Evolutionary conservation across 2,113 vertebrate genomes (phyloP).

Genomic region (Nycticorax nycticorax): DNA sequence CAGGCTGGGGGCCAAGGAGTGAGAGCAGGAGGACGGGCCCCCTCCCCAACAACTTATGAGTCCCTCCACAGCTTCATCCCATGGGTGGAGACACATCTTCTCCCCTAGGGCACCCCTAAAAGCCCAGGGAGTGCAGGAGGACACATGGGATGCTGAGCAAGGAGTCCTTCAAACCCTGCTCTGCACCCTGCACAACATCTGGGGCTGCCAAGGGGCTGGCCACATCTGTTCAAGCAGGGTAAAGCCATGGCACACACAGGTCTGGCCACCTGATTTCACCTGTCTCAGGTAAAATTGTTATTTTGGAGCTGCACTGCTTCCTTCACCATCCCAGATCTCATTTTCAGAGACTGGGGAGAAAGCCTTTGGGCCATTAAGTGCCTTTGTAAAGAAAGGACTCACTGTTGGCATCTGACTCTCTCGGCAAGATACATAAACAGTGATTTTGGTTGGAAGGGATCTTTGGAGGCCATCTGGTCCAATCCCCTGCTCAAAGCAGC

Average conservation of each 20-base stretch:
- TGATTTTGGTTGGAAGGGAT: background rate
- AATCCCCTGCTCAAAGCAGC: background rate
- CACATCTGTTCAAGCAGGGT: background rate
- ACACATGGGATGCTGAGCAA: fast-evolving
- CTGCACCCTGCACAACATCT: background rate
- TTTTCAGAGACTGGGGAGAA: background rate
- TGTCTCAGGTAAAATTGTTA: background rate
- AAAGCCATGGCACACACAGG: fast-evolving
- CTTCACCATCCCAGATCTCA: background rate
- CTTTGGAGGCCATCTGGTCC: constrained; percentile 5
- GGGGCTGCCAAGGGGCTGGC: background rate
- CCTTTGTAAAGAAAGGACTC: background rate
- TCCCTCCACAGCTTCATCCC: background rate
- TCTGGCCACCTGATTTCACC: background rate
- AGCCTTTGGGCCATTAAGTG: background rate
- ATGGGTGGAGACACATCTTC: background rate
- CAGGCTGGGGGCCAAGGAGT: fast-evolving
- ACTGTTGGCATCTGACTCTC: background rate
- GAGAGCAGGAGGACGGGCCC: background rate
- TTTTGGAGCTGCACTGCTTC: background rate
- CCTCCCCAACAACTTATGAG: background rate
- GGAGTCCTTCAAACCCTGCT: background rate
- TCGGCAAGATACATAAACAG: background rate
- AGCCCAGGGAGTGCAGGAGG: background rate
- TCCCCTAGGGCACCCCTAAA: background rate